Conservation (phyloP, 1,140 invertebrate genomes). For the Helicoverpa zea region DNA sequence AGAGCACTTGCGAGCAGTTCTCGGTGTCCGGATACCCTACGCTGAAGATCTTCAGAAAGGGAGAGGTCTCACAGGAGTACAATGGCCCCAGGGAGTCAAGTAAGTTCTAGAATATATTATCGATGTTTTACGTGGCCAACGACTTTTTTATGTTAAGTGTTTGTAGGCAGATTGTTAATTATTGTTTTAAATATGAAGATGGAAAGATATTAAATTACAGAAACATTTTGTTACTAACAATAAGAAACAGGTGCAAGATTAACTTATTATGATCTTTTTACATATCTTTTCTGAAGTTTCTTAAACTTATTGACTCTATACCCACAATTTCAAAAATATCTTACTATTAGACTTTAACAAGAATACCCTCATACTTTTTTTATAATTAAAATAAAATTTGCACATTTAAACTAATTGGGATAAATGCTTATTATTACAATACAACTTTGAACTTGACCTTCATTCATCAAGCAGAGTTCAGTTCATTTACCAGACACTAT, state of each 20-base stretch:
- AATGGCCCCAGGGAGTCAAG: slow-evolving; percentile 97
- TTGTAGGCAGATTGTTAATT: neutral
- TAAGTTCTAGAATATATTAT: slow-evolving; percentile 77
- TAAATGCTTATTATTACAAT: neutral
- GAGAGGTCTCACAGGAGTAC: slow-evolving; percentile 96
- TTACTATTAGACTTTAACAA: too few relatives aligned
- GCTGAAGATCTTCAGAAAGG: slow-evolving; percentile 98
- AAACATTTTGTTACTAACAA: neutral
- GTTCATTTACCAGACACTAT: too few relatives aligned
- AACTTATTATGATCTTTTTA: too few relatives aligned
- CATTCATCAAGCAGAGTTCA: neutral
- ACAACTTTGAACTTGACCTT: neutral
- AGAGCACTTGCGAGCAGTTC: slow-evolving; percentile 96
- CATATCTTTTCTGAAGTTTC: too few relatives aligned
- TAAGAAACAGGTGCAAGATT: too few relatives aligned
- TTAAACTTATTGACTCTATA: too few relatives aligned
- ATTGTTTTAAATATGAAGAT: too few relatives aligned
- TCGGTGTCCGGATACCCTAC: slow-evolving; percentile 99
- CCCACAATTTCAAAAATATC: too few relatives aligned
- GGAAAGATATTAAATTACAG: neutral
- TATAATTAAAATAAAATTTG: neutral
- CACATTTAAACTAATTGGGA: neutral
- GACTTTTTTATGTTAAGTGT: neutral
- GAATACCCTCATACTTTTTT: too few relatives aligned
- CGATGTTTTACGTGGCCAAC: neutral